Evolutionary conservation across 2,113 vertebrate genomes (phyloP), one percentile per base, ranked within the genome.

Genomic region (Pangasianodon gigas): DNA sequence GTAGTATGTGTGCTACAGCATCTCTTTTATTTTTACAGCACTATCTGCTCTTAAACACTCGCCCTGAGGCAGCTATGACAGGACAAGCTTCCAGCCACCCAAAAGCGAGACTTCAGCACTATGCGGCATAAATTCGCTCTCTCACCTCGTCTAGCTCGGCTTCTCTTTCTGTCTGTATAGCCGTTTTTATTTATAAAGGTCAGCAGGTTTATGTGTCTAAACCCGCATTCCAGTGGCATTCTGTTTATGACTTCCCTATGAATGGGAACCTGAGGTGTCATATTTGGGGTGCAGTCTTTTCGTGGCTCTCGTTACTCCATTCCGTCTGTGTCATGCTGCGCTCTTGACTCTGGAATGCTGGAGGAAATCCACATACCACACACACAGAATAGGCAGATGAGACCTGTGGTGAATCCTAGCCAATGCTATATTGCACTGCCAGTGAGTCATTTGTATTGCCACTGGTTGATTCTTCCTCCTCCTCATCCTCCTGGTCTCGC

Each of bases 391-490:
- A 84, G 82, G 82, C 82, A 84, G 82, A 84, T 58, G 29, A 83
- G 16, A 26, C 90, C 41, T 85, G 62, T 62, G 32, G 86, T 44
- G 51, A 88, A 56, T 88, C 86, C 71, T n/a, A 60, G 41, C 87
- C 32, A 54, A 79, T 46, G 48, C 58, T 58, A 41, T 67, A n/a
- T 84, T 74, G 29, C 82, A 9, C 81, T 67, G 56, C 29, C 65
- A 83, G 56, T 84, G 80, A 75, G 52, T 65, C 84, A 88, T 90
- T 87, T 56, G 84, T 83, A 81, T 81, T 87, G 54, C 65, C 86
- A 62, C 65, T 51, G n/a, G 62, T 69, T 84, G 65, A 41, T 9
- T 58, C 67, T 84, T 44, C 71, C 24, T 87, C 37, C 32, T 32
- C 85, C 65, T 74, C 54, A 16, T 69, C 26, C 62, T 83, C 80